phyloP scores from a whole-genome alignment of 2,113 vertebrate genomes.

The Sus scrofa region T2T-Sscrofa CM000821.6:3836001-3836500 shows the following conservation, averaged over 20 bases:
- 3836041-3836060: neutral
- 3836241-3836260: neutral
- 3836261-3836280: neutral
- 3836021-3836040: neutral
- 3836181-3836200: neutral
- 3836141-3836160: neutral
- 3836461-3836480: neutral
- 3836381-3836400: neutral
- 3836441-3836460: neutral
- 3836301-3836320: neutral
- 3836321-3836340: neutral
- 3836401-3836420: constrained; percentile 11
- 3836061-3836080: constrained; percentile 13
- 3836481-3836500: neutral
- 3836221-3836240: neutral
- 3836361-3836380: neutral
- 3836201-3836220: neutral
- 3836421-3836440: neutral
- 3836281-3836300: neutral
- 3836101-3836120: constrained; percentile 5
- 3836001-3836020: constrained; percentile 30
- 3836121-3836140: neutral
- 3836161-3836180: constrained; percentile 14
- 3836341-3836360: constrained; percentile 3
- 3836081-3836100: neutral